Evolutionary conservation across 64 coral and sea anemone species (phyloP).

Genomic region (Pocillopora verrucosa): DNA sequence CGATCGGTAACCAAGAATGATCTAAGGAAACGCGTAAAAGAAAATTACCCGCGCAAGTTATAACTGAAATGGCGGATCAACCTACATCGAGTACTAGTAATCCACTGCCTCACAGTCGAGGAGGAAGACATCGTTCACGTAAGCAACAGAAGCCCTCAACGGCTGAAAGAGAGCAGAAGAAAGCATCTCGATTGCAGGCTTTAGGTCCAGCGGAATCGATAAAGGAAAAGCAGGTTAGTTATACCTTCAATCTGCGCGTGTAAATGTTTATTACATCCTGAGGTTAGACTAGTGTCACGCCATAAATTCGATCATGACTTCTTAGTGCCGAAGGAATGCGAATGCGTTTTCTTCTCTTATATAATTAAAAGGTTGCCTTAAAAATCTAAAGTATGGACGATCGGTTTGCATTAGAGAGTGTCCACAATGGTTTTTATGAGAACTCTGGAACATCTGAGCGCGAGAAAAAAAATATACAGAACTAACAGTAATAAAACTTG

Average conservation of each 20-base stretch:
- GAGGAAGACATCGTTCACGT: slow-evolving; percentile 70
- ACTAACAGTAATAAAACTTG: too few species aligned
- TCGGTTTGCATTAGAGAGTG: too few species aligned
- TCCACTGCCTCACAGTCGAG: slow-evolving; percentile 38
- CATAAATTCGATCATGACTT: neutral
- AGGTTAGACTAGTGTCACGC: slow-evolving; percentile 25
- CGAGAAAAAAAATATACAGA: too few species aligned
- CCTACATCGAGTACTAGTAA: neutral
- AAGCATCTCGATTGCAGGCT: slow-evolving; percentile 87
- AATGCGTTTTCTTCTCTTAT: neutral
- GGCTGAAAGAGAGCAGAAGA: slow-evolving; percentile 94
- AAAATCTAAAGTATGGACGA: neutral
- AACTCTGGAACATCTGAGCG: too few species aligned
- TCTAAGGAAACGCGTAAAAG: neutral
- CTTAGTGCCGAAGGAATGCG: slow-evolving; percentile 32
- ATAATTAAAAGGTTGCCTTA: neutral
- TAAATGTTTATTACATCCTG: slow-evolving; percentile 31
- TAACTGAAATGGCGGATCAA: slow-evolving; percentile 8
- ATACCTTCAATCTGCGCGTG: neutral
- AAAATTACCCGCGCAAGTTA: neutral
- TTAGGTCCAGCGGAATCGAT: slow-evolving; percentile 93
- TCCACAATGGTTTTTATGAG: too few species aligned
- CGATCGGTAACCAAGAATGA: neutral
- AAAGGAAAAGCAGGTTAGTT: slow-evolving; percentile 96
- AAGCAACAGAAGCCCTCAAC: slow-evolving; percentile 89